Conservation (phyloP, 2,888 invertebrate genomes). For the Epinotia brunnichana region DNA sequence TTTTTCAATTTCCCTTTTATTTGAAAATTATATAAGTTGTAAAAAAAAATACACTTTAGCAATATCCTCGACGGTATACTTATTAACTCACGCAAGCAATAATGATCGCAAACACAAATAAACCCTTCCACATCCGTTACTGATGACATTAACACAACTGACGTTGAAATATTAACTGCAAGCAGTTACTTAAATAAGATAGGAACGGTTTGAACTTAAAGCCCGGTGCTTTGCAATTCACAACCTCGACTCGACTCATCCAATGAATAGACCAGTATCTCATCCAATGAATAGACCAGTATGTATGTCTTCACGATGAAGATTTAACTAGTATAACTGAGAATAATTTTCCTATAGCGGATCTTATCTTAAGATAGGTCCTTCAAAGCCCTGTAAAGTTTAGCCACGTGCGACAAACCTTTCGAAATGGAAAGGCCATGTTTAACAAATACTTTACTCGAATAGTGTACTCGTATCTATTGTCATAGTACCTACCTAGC, state of each 20-base stretch:
- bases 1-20: too few species aligned
- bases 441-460: too few species aligned
- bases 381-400: too few species aligned
- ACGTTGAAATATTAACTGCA: constrained; percentile 28
- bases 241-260: not conserved
- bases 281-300: not conserved
- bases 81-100: not conserved
- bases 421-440: too few species aligned
- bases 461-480: too few species aligned
- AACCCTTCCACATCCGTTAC: not conserved
- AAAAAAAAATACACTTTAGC: not conserved
- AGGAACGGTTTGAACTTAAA: not conserved
- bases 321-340: too few species aligned
- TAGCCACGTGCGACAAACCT: too few species aligned
- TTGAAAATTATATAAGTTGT: not conserved
- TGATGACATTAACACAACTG: constrained; percentile 25
- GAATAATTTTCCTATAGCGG: too few species aligned
- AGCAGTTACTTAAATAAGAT: constrained; percentile 17
- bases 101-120: constrained; percentile 14
- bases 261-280: not conserved
- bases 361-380: too few species aligned
- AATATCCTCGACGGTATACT: too few species aligned
- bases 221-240: not conserved
- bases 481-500: too few species aligned
- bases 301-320: too few species aligned